These are phyloP conservation scores for Oryzias dopingdopingensis DNA, from an alignment of 2,797 vertebrate genomes.

Conservation along the genomic window DNA sequence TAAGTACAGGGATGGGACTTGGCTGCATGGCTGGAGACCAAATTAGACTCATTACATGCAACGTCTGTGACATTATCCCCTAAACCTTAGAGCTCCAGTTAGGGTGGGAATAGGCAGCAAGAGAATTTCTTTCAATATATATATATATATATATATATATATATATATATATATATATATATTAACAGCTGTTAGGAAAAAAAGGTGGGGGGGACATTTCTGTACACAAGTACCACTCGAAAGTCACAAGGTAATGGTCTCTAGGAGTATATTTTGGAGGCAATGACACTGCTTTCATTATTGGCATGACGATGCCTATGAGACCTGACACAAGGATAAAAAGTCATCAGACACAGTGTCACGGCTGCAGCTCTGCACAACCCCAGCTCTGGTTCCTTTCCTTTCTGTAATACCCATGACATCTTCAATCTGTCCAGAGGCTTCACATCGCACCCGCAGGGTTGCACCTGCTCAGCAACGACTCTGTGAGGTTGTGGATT, in stretches of 20 bases:
- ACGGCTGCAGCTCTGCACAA: constrained; percentile 32
- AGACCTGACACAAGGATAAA: constrained; percentile 23
- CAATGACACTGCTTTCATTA: constrained; percentile 14
- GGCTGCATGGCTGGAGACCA: constrained; percentile 40
- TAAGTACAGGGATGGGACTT: constrained; percentile 33
- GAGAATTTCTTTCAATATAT: constrained; percentile 3
- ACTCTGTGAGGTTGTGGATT: constrained; percentile 18
- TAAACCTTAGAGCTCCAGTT: constrained; percentile 12
- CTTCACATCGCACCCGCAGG: constrained; percentile 20
- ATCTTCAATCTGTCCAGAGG: constrained; percentile 39
- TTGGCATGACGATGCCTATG: constrained; percentile 24
- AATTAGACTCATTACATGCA: constrained; percentile 39
- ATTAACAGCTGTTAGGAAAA: not conserved
- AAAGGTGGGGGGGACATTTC: not conserved
- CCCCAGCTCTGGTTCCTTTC: constrained; percentile 21
- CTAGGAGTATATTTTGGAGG: constrained; percentile 4
- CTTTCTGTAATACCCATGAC: constrained; percentile 32
- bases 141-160: too few species aligned
- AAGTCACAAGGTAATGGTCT: not conserved
- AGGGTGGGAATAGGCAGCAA: not conserved
- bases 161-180: not conserved
- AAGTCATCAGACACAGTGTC: constrained; percentile 34
- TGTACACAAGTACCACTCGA: not conserved
- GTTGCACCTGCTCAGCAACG: constrained; percentile 15
- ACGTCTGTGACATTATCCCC: constrained; percentile 20